Base-by-base conservation (phyloP, 2,888 invertebrate genomes). In the Thelaira solivaga region DNA sequence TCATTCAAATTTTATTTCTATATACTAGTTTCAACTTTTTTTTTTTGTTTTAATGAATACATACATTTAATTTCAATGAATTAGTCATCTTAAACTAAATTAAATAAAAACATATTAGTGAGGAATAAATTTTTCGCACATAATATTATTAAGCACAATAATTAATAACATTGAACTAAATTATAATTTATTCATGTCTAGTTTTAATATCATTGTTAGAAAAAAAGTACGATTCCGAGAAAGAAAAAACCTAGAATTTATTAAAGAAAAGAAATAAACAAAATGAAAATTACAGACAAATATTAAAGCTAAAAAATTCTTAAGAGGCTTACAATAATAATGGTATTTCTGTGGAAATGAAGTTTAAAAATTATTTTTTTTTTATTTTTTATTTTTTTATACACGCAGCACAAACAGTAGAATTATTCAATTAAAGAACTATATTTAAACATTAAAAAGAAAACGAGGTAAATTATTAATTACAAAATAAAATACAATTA, bases 101-200 rank as follows among this genome's bases (percentile, higher is more conserved):
- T n/a, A 41, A 45, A 67, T 31, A 67, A 41, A 22, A 26, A 29
- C n/a, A 11, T n/a, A n/a, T n/a, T n/a, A n/a, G n/a, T n/a, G n/a
- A n/a, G n/a, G n/a, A n/a, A n/a, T n/a, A n/a, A n/a, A n/a, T n/a
- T n/a, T n/a, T n/a, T 39, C 22, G 13, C 4, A 26, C 29, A 53
- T 18, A 49, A 36, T 55, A 41, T 11, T 39, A 31, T 18, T n/a
- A n/a, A n/a, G n/a, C n/a, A n/a, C n/a, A n/a, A n/a, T n/a, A n/a
- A 65, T 43, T 31, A 53, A 65, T 65, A 18, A 43, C 53, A 67
- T 55, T 67, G 18, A 53, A 67, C 43, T 55, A 67, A 45, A 53
- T 53, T 53, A 62, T 34, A 61, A 43, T 29, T 59, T 59, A 51
- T 18, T 39, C 39, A 41, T 13, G 24, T 16, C 22, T 55, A 45